Base-by-base conservation (phyloP, 92 coral and sea anemone genomes). In the Siderastrea siderea region DNA sequence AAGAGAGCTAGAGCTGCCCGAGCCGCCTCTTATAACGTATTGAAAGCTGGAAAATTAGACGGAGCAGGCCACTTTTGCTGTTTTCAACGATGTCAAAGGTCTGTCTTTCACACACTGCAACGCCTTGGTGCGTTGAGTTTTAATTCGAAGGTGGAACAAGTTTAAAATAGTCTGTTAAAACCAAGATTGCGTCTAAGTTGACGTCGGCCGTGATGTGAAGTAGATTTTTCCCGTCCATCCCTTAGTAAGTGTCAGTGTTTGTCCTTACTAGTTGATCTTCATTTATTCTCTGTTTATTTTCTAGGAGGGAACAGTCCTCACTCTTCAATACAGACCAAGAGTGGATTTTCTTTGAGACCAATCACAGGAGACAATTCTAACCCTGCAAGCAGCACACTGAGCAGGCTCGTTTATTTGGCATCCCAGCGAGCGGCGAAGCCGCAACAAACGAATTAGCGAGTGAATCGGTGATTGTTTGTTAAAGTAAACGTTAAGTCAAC, bases 311-410 rank as follows among this genome's bases (percentile, higher is more conserved):
- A 47, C 91, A 38, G 78, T 93, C 14, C 93, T 95, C 84, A 95
- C 94, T 3, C 94, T 95, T 16, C 96, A 95, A 65, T 95, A 95
- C 96, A 85, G 98, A 84, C 96, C 96, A 68, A 90, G 92, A 75
- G 90, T 89, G 46, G 98, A 95, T 79, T 95, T 95, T 63, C 82
- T 83, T 58, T 93, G 74, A 89, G 80, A 50, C n/a, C 49, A 11
- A 55, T 58, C 26, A 26, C 64, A n/a, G 51, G 45, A 57, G 15
- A 6, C 45, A 65, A 38, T 16, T 2, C 54, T 50, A 3, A 65
- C 6, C 74, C 43, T 72, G 44, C 2, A 7, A 49, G 60, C 44
- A 49, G 58, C 15, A 6, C 5, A 4, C 4, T 48, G 38, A 38
- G 51, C 13, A 11, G 4, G 50, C 73, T 3, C 52, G 15, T 2